Evolutionary conservation across 2,797 vertebrate species (phyloP).

Genomic region (Eupleurogrammus muticus): DNA sequence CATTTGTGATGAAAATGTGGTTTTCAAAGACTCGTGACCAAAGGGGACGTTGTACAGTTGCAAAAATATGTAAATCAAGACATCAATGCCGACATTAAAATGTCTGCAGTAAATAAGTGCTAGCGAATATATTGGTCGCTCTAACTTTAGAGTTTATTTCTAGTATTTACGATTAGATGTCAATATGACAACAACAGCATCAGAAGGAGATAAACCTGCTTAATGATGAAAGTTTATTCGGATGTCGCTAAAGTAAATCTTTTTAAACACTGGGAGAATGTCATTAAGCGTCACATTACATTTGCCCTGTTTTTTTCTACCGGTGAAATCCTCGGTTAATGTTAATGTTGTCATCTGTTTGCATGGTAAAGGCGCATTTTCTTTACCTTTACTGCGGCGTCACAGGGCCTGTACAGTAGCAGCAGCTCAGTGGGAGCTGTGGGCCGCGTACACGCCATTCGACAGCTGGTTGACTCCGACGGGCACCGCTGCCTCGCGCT

Average conservation of each 20-base stretch:
- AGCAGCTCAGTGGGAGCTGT: not conserved
- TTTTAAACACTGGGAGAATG: not conserved
- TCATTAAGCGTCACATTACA: not conserved
- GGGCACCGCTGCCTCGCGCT: not conserved
- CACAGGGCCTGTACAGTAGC: not conserved
- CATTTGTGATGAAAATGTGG: too few relatives aligned
- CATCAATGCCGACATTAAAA: too few relatives aligned
- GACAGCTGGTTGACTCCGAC: constrained; percentile 4
- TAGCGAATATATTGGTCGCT: too few relatives aligned
- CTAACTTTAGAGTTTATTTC: too few relatives aligned
- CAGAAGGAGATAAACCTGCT: too few relatives aligned
- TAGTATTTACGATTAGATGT: too few relatives aligned
- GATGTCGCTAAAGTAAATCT: not conserved
- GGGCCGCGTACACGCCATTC: not conserved
- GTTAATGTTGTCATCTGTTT: not conserved
- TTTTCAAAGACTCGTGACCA: too few relatives aligned
- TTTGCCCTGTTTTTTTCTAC: not conserved
- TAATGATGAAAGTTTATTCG: not conserved
- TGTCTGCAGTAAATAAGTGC: too few relatives aligned
- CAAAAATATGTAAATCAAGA: too few relatives aligned
- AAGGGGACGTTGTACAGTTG: too few relatives aligned
- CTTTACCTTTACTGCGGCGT: not conserved
- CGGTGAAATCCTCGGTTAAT: too few relatives aligned
- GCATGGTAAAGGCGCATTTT: not conserved
- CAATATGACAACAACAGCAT: too few relatives aligned